Evolutionary conservation across 2,113 vertebrate species (phyloP).

Genomic region (Serilophus lunatus): DNA sequence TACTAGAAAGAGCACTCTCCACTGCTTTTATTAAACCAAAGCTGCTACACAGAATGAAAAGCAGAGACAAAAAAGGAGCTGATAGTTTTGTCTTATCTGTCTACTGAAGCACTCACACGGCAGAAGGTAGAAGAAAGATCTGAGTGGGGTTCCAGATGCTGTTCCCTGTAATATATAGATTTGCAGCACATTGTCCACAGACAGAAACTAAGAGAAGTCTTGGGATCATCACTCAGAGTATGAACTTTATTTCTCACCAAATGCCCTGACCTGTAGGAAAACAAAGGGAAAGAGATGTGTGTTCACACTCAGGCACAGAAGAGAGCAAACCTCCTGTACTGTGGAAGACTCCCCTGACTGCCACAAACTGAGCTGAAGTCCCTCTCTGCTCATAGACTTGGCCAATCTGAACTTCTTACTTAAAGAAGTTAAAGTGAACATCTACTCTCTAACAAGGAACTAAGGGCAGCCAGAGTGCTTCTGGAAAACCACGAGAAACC

Average conservation of each 20-base stretch:
- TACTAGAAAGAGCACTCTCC: not conserved
- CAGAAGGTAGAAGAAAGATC: accelerated
- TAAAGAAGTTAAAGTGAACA: not conserved
- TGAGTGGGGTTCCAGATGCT: not conserved
- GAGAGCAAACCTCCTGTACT: not conserved
- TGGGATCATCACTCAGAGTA: not conserved
- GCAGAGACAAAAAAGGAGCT: accelerated
- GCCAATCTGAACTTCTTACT: not conserved
- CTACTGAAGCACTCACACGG: not conserved
- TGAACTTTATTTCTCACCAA: not conserved
- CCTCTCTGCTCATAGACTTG: not conserved
- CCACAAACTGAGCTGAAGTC: not conserved
- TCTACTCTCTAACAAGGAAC: not conserved
- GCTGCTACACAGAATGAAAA: not conserved
- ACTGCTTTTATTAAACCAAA: not conserved
- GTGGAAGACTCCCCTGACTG: not conserved
- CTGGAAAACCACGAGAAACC: not conserved
- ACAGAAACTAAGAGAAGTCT: not conserved
- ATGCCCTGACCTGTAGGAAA: not conserved
- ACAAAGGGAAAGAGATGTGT: not conserved
- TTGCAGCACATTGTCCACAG: not conserved
- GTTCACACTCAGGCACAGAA: not conserved
- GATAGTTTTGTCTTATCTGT: not conserved
- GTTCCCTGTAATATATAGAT: not conserved
- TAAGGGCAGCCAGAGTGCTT: not conserved